A percentile compares a stretch with the other conserved stretches of the same genome.
These are phyloP conservation scores for Pemphigus obesinymphae DNA, from an alignment of 1,140 invertebrate genomes.

Conservation along the genomic window DNA sequence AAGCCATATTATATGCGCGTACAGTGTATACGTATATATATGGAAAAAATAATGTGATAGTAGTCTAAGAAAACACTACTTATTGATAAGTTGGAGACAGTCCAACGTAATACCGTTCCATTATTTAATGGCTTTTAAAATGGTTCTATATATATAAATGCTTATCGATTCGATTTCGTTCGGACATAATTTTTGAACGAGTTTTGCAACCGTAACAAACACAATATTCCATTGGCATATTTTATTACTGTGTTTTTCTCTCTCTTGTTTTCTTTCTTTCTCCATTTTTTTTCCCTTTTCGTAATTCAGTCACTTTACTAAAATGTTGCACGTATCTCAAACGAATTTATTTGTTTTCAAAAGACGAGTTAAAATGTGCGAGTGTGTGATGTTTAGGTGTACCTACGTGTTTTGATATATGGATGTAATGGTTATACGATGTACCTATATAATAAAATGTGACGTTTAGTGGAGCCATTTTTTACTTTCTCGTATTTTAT, in stretches of 20 bases:
- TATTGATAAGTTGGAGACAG: constrained; percentile 25
- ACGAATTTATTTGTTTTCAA: background rate
- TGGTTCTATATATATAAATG: background rate
- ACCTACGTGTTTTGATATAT: too few relatives aligned
- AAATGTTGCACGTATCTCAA: background rate
- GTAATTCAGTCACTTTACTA: background rate
- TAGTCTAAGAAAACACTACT: background rate
- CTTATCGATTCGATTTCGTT: background rate
- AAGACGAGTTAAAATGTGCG: background rate
- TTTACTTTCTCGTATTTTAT: too few relatives aligned
- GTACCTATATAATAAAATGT: too few relatives aligned
- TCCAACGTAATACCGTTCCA: background rate
- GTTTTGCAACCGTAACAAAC: background rate
- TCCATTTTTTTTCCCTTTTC: background rate
- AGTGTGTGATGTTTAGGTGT: background rate
- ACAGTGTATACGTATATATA: too few relatives aligned
- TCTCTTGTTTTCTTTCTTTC: background rate
- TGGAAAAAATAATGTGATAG: background rate
- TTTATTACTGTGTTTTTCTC: background rate
- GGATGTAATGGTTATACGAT: too few relatives aligned
- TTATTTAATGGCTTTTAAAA: constrained; percentile 24
- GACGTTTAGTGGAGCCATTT: too few relatives aligned
- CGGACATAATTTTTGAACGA: background rate
- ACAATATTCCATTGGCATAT: background rate
- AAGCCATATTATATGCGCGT: too few relatives aligned